Evolutionary conservation across 1,140 invertebrate species (phyloP).

Genomic region (Lamellibrachia luymesi): DNA sequence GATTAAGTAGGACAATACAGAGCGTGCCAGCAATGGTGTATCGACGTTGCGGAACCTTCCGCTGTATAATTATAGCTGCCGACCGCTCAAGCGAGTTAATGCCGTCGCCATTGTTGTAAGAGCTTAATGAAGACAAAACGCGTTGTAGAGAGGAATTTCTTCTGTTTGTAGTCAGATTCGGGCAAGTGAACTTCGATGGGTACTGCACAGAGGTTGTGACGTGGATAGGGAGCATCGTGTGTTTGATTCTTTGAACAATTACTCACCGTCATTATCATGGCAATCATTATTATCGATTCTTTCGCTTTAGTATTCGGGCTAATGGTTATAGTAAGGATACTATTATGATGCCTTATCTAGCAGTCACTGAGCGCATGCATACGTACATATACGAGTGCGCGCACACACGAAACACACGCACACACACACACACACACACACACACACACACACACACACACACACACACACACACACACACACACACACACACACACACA

Average conservation of each 20-base stretch:
- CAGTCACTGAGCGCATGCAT: no score
- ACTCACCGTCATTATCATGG: no score
- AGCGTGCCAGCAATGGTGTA: background rate
- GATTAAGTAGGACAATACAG: background rate
- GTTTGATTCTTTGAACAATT: no score
- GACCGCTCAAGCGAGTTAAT: background rate
- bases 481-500: background rate
- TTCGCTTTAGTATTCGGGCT: no score
- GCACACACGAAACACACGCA: no score
- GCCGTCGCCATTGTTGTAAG: background rate
- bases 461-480: background rate
- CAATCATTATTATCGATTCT: no score
- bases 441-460: background rate
- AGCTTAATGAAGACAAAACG: background rate
- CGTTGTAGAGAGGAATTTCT: background rate
- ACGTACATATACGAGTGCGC: no score
- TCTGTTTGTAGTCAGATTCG: background rate
- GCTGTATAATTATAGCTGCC: background rate
- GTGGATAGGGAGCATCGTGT: background rate
- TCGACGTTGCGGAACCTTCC: background rate
- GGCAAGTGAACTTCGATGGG: no score
- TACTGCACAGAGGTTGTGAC: background rate
- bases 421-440: no score
- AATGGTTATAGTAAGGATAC: no score
- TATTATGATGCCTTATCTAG: no score